These are phyloP conservation scores for Crambe crambe DNA, from an alignment of 37 sponge, comb jelly and placozoan species.

Conservation along the genomic window DNA sequence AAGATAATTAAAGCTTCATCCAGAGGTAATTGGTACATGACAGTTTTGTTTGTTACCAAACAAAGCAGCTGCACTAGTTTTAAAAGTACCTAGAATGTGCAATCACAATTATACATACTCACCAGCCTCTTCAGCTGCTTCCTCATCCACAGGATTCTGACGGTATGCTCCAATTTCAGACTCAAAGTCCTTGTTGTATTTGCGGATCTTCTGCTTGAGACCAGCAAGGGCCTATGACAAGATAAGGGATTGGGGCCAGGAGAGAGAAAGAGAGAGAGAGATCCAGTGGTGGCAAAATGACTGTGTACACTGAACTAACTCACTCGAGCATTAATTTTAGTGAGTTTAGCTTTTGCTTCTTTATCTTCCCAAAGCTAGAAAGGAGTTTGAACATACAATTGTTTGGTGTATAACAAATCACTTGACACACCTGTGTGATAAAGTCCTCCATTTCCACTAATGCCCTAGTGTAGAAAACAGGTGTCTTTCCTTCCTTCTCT, in stretches of 20 bases:
- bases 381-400: not conserved
- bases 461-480: slow-evolving; percentile 67
- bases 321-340: slow-evolving; percentile 90
- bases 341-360: slow-evolving; percentile 83
- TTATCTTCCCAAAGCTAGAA: slow-evolving; percentile 89
- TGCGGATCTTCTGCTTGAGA: slow-evolving; percentile 86
- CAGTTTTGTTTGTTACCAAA: too few relatives aligned
- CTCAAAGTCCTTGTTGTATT: slow-evolving; percentile 96
- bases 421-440: slow-evolving; percentile 68
- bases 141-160: slow-evolving; percentile 77
- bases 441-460: slow-evolving; percentile 91
- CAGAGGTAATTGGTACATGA: too few relatives aligned
- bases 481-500: slow-evolving; percentile 64
- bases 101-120: slow-evolving; percentile 30
- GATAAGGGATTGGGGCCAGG: slow-evolving; percentile 4
- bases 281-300: too few relatives aligned
- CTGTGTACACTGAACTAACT: not conserved
- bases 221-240: slow-evolving; percentile 72
- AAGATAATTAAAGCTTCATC: too few relatives aligned
- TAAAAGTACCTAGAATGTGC: too few relatives aligned
- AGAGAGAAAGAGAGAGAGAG: not conserved
- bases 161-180: slow-evolving; percentile 63
- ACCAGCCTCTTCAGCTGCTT: slow-evolving; percentile 48
- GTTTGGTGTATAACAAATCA: not conserved
- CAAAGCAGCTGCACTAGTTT: too few relatives aligned